Evolutionary conservation across 2,113 vertebrate genomes (phyloP).

Genomic region (Leiothrix lutea): DNA sequence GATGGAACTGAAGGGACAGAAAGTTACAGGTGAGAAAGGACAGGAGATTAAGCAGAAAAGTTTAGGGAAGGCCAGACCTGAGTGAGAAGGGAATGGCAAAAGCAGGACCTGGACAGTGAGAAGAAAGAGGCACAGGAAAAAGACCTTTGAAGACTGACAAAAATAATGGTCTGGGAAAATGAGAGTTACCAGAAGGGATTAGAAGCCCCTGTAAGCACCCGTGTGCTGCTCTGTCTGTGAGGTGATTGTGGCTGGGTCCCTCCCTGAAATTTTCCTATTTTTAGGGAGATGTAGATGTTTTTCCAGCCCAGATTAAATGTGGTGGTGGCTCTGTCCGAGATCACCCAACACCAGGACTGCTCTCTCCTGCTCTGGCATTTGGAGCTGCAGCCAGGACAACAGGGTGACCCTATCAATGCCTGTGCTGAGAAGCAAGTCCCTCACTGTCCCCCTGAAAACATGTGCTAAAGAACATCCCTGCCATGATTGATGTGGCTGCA

Average conservation of each 20-base stretch:
- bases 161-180: not conserved
- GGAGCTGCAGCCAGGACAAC: not conserved
- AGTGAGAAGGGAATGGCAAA: not conserved
- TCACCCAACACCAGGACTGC: not conserved
- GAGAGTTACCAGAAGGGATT: not conserved
- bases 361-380: rapidly evolving
- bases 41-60: not conserved
- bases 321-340: not conserved
- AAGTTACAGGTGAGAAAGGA: not conserved
- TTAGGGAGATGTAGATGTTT: not conserved
- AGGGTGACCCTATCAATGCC: not conserved
- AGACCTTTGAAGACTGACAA: not conserved
- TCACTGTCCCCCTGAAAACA: not conserved
- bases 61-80: not conserved
- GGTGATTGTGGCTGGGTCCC: not conserved
- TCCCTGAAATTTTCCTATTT: not conserved
- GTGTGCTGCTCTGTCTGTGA: not conserved
- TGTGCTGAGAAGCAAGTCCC: not conserved
- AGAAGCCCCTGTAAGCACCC: rapidly evolving
- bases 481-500: not conserved
- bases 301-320: not conserved
- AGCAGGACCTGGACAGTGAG: not conserved
- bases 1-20: not conserved
- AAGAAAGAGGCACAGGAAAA: not conserved
- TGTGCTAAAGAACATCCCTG: not conserved